Base-by-base conservation (phyloP, 2,113 vertebrate genomes). In the Lethenteron camtschaticum region DNA sequence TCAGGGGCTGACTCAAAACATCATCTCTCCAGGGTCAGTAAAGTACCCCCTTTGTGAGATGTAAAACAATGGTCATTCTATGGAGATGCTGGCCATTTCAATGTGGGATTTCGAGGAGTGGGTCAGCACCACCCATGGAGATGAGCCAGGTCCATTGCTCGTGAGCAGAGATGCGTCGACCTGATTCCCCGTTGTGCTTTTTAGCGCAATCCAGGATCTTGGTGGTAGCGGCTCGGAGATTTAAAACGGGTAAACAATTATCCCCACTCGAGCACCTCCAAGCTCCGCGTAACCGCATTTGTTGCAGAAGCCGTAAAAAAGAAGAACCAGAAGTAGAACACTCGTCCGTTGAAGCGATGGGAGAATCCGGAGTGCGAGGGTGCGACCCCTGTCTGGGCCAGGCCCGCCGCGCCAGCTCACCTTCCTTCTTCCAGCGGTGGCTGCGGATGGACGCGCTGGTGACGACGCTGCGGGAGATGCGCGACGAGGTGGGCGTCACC, bases 401-500 rank as follows among this genome's bases (percentile, higher is more conserved):
- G 80, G 68, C 79, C 80, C 72, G 84, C 75, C 69, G 81, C 84
- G 75, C 70, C 82, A 74, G 82, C 77, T 82, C 79, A 95, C 94
- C 92, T 83, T 94, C 94, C 82, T 90, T 84, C 78, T 87, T 95
- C 94, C 92, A 99, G 76, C 92, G 86, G 76, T 96, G 90, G 20
- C 92, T 86, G 55, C 94, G 87, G 75, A 99, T 96, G 41, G 94
- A 99, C 72, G 94, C 94, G 4, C 91, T 95, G 71, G 94, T 99
- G 78, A 99, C 87, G 16, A 90, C 87, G 2, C 88, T 87, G 74
- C 87, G 86, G 77, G 90, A 96, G 78, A 96, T 89, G 74, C 94
- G 86, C 16, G 86, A 86, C 57, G 89, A 84, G 70, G 92, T 96
- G 1, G 94, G 89, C 1, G 89, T 95, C 72, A 96, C 89, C 76